These are phyloP conservation scores for Lepeophtheirus nordmannii DNA, from an alignment of 2,888 invertebrate species.

Conservation along the genomic window DNA sequence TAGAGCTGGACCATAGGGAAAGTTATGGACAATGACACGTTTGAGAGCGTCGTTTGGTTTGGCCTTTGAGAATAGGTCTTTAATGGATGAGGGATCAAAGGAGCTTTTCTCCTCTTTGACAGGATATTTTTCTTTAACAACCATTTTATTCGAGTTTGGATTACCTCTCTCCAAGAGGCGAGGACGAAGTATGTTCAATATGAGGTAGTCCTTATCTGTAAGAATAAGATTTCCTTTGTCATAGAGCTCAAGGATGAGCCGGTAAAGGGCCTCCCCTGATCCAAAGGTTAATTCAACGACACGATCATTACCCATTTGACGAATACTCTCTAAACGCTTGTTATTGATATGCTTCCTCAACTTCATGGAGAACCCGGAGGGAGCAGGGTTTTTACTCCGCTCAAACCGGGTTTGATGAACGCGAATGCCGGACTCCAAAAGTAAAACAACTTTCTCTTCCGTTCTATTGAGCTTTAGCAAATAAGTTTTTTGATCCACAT, in stretches of 20 bases:
- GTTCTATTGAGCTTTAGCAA: conserved; percentile 50
- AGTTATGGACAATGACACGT: conserved; percentile 59
- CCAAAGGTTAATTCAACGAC: conserved; percentile 92
- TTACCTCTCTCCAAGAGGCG: background rate
- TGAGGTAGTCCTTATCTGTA: conserved; percentile 74
- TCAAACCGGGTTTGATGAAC: conserved; percentile 89
- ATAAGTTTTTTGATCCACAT: conserved; percentile 90
- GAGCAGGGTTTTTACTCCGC: conserved; percentile 80
- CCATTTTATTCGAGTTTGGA: conserved; percentile 13
- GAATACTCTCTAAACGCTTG: conserved; percentile 69
- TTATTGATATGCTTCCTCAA: conserved; percentile 90
- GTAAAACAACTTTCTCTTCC: conserved; percentile 58
- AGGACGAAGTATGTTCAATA: conserved; percentile 79
- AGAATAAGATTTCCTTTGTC: conserved; percentile 89
- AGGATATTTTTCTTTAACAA: conserved; percentile 60
- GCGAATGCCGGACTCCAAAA: conserved; percentile 84
- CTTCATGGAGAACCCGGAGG: conserved; percentile 78
- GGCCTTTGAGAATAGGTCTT: conserved; percentile 41
- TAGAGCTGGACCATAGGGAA: conserved; percentile 78
- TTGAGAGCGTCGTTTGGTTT: conserved; percentile 60
- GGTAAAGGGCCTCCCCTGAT: conserved; percentile 76
- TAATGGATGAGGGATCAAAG: conserved; percentile 33
- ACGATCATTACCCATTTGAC: conserved; percentile 79
- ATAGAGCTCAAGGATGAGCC: conserved; percentile 83
- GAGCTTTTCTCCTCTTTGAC: conserved; percentile 53